These are phyloP conservation scores for Adoxophyes honmai DNA, from an alignment of 1,140 invertebrate species.

Conservation along the genomic window DNA sequence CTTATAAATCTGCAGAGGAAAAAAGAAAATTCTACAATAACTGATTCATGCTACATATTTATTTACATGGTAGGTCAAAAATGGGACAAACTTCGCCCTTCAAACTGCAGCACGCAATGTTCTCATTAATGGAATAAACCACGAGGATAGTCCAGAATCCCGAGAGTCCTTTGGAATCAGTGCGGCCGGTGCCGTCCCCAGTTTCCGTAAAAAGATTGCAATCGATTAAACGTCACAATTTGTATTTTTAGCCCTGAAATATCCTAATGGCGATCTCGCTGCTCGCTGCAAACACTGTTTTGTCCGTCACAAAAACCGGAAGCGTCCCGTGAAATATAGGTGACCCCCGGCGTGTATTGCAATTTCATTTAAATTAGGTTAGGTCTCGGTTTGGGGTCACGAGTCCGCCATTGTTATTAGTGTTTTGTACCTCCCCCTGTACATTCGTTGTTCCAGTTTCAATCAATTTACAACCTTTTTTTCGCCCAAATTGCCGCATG, in stretches of 20 bases:
- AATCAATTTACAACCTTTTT: constrained; percentile 12
- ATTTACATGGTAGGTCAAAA: too few relatives aligned
- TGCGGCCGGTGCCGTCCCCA: neutral
- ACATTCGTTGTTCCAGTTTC: constrained; percentile 8
- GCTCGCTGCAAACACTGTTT: neutral
- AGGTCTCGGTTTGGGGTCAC: constrained; percentile 10
- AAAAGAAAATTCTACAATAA: too few relatives aligned
- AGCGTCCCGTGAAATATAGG: constrained; percentile 12
- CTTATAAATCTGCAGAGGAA: too few relatives aligned
- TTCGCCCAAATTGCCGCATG: neutral
- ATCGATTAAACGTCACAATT: neutral
- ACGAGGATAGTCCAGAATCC: too few relatives aligned
- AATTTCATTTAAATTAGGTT: constrained; percentile 15
- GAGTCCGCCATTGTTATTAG: constrained; percentile 9
- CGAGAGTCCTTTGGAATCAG: neutral
- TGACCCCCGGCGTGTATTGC: constrained; percentile 11
- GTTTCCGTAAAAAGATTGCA: neutral
- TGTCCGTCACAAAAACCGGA: neutral
- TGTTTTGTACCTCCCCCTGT: constrained; percentile 6
- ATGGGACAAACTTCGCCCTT: too few relatives aligned
- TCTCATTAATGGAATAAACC: too few relatives aligned
- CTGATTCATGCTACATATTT: too few relatives aligned
- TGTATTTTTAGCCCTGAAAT: constrained; percentile 5
- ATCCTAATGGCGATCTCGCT: neutral
- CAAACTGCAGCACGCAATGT: too few relatives aligned